Percentiles rank a stretch among this genome's conserved stretches.
phyloP scores from a whole-genome alignment of 2,888 invertebrate species.

The Drosophila paramelanica region DNA sequence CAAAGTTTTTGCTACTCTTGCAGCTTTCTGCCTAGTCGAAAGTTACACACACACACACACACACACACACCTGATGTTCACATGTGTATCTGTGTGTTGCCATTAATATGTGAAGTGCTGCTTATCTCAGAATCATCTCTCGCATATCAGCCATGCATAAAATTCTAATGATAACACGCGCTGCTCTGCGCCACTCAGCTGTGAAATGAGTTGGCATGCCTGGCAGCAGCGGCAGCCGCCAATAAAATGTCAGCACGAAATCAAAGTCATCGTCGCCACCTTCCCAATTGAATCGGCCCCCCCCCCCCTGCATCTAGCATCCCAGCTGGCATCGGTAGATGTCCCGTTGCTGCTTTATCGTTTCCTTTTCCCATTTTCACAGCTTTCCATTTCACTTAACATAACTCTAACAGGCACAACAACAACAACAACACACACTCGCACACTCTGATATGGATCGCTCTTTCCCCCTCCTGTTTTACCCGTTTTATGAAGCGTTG shows the following conservation, averaged over 20 bases:
- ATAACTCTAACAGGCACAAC: slow-evolving; percentile 32
- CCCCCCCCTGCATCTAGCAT: not conserved
- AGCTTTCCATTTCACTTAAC: slow-evolving; percentile 70
- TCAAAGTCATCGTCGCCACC: slow-evolving; percentile 37
- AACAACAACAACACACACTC: not conserved
- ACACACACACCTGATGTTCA: not conserved
- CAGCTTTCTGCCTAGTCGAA: slow-evolving; percentile 1
- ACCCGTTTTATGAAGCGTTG: not conserved
- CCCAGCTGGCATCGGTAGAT: slow-evolving; percentile 23
- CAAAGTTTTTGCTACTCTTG: slow-evolving; percentile 31
- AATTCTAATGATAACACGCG: slow-evolving; percentile 52
- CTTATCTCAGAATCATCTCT: slow-evolving; percentile 25
- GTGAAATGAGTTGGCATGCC: slow-evolving; percentile 58
- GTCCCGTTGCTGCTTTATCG: slow-evolving; percentile 27
- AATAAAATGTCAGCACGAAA: slow-evolving; percentile 63
- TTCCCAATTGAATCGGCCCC: not conserved
- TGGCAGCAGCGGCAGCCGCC: slow-evolving; percentile 35
- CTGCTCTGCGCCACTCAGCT: slow-evolving; percentile 49
- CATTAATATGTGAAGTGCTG: not conserved
- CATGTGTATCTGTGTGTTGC: not conserved
- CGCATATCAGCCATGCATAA: slow-evolving; percentile 44
- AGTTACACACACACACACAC: slow-evolving; percentile 8
- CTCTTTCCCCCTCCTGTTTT: not conserved
- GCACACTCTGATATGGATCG: slow-evolving; percentile 1
- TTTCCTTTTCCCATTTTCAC: slow-evolving; percentile 52